Base-by-base conservation (phyloP, 2,113 vertebrate genomes). In the Manacus vitellinus region DNA sequence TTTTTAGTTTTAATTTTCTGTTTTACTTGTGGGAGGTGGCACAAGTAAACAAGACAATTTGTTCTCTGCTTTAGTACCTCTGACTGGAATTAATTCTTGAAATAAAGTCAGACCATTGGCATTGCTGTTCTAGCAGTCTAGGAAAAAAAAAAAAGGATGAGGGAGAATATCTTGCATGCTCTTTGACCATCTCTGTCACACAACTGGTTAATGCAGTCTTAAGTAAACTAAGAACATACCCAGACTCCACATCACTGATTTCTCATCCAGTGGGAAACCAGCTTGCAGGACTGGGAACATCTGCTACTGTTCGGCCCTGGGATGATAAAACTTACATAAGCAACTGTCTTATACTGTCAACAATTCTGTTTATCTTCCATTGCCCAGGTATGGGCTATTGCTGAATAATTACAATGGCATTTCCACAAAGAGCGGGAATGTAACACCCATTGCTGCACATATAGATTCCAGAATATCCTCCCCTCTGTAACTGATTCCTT, bases 201-300 rank as follows among this genome's bases (percentile, higher is more conserved):
- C 49, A 85, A 80, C 6, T 33, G 47, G 55, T 74, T 59, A 85
- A 55, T 31, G 13, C 74, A 84, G 37, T 12, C 63, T 81, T 55
- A 74, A 88, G 55, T 71, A 89, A 92, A 93, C 84, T 20, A 67
- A 94, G 92, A 94, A 88, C 82, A 95, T 93, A 90, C 46, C n/a
- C 93, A 92, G 95, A 82, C 86, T 96, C 56, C 89, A 85, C 84
- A 85, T 95, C 94, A 94, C 54, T 15, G 35, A 73, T 73, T 82
- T 73, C 91, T 95, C 89, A 96, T 91, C 56, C 61, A 85, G 84
- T 2, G 2, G 77, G 58, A 93, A 95, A 91, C 24, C 61, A 79
- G 70, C 31, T 82, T 87, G 73, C 54, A 92, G 52, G 77, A 83
- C 21, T 8, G 0, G 72, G 63, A 95, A 88, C 82, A 97, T 95